These are phyloP conservation scores for Bujurquina vittata DNA, from an alignment of 2,113 vertebrate genomes.

Conservation along the genomic window DNA sequence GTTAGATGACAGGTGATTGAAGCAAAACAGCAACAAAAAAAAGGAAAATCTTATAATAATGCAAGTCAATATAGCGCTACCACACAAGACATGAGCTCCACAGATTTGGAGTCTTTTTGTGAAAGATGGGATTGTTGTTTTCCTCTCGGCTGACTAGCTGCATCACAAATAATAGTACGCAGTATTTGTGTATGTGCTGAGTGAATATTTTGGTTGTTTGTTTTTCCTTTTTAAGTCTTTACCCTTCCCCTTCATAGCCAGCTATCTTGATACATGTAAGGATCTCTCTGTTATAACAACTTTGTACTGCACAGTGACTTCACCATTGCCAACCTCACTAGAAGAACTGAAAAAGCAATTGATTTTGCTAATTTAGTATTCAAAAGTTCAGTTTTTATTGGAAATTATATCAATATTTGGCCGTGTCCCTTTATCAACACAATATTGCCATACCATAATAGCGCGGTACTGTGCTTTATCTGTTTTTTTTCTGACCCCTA, in stretches of 20 bases:
- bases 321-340: not conserved
- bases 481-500: not conserved
- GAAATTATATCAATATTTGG: not conserved
- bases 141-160: not conserved
- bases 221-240: not conserved
- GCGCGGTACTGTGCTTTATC: not conserved
- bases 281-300: not conserved
- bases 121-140: not conserved
- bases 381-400: not conserved
- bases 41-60: not conserved
- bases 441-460: not conserved
- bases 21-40: not conserved
- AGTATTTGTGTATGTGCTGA: not conserved
- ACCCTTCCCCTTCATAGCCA: not conserved
- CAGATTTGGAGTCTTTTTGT: not conserved
- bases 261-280: not conserved
- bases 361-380: not conserved
- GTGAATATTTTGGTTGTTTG: not conserved
- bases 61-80: not conserved
- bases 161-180: not conserved
- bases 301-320: not conserved
- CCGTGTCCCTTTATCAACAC: not conserved
- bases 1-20: not conserved
- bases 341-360: not conserved
- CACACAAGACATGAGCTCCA: not conserved